phyloP scores from a whole-genome alignment of 1,140 invertebrate genomes.

The Drosophila neocordata region DNA sequence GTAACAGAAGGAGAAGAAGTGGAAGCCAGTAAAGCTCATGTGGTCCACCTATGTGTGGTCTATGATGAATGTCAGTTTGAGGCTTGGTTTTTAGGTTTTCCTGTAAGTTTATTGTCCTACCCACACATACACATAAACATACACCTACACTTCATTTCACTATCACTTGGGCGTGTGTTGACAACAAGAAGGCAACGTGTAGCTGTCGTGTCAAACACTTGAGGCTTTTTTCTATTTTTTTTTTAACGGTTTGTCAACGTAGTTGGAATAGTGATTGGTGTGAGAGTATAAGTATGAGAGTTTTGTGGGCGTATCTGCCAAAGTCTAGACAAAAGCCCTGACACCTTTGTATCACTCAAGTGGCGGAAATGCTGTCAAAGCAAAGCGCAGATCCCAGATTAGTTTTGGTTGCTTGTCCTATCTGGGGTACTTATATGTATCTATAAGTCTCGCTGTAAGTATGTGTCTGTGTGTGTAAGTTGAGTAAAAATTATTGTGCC shows the following conservation, averaged over 20 bases:
- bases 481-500: slow-evolving; percentile 63
- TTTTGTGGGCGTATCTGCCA: slow-evolving; percentile 21
- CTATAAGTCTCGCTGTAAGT: slow-evolving; percentile 5
- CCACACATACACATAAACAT: background rate
- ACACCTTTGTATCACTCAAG: slow-evolving; percentile 64
- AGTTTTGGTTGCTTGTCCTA: slow-evolving; percentile 26
- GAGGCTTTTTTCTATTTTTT: slow-evolving; percentile 28
- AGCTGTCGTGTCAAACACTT: slow-evolving; percentile 53
- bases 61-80: slow-evolving; percentile 61
- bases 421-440: background rate
- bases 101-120: slow-evolving; percentile 61
- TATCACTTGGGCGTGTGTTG: slow-evolving; percentile 61
- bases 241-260: slow-evolving; percentile 37
- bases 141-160: slow-evolving; percentile 61
- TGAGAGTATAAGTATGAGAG: too few species aligned
- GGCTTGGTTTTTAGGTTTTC: slow-evolving; percentile 24
- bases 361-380: slow-evolving; percentile 70
- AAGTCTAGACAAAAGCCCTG: slow-evolving; percentile 62
- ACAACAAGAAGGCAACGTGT: slow-evolving; percentile 50
- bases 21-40: slow-evolving; percentile 26
- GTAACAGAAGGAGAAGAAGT: slow-evolving; percentile 23
- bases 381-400: slow-evolving; percentile 67
- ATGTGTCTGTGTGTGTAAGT: background rate
- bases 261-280: background rate
- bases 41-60: slow-evolving; percentile 29